A percentile compares a stretch with the other conserved stretches of the same genome.
Conservation (phyloP, 2,113 vertebrate genomes). For the Mus pahari region DNA sequence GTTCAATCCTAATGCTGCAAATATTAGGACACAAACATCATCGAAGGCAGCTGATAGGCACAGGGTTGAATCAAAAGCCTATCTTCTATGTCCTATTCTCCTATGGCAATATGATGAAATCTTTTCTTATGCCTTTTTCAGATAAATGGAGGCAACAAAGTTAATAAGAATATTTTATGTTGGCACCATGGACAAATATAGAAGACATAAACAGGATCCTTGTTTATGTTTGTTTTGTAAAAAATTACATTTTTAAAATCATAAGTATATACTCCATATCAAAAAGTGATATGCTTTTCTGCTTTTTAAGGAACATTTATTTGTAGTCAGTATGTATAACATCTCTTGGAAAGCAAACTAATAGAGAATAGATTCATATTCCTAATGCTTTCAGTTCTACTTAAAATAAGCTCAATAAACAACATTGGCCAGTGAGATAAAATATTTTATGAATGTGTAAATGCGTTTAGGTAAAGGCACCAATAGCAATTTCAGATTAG, state of each 20-base stretch:
- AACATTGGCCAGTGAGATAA: not conserved
- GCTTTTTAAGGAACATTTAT: conserved; percentile 17
- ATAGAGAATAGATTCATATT: not conserved
- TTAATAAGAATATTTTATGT: conserved; percentile 8
- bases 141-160: conserved; percentile 76
- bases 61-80: conserved; percentile 76
- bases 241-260: conserved; percentile 16
- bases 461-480: not conserved
- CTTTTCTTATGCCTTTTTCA: conserved; percentile 36
- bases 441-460: not conserved
- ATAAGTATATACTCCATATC: not conserved
- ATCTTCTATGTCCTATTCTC: conserved; percentile 64
- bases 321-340: conserved; percentile 6
- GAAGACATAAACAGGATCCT: not conserved
- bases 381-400: conserved; percentile 41
- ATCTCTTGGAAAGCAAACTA: not conserved
- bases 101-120: not conserved
- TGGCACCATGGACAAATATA: conserved; percentile 56
- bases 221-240: conserved; percentile 41
- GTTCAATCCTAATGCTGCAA: conserved; percentile 79
- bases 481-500: not conserved
- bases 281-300: not conserved
- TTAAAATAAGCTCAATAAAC: conserved; percentile 7
- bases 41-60: conserved; percentile 83
- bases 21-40: conserved; percentile 86